Conservation (phyloP, 2,797 vertebrate species). For the Selene dorsalis region DNA sequence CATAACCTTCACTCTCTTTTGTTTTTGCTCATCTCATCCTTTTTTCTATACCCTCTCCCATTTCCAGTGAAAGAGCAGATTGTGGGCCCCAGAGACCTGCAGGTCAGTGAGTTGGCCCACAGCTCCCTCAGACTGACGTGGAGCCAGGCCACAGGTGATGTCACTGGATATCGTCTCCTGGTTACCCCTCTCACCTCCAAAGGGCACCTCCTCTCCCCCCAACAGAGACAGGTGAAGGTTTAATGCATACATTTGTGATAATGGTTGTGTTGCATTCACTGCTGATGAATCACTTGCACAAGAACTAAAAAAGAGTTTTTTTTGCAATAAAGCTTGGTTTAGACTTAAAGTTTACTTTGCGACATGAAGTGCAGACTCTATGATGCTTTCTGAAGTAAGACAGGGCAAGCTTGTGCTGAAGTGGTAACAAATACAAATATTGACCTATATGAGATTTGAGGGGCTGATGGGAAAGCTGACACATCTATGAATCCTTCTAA, state of each 20-base stretch:
- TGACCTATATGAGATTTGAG: not conserved
- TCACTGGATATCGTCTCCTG: conserved; percentile 84
- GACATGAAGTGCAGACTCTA: not conserved
- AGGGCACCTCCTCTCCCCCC: conserved; percentile 63
- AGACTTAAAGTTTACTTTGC: not conserved
- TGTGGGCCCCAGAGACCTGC: conserved; percentile 86
- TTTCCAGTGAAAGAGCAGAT: conserved; percentile 79
- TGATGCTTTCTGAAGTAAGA: not conserved
- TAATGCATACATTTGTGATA: not conserved
- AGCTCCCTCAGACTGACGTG: conserved; percentile 88
- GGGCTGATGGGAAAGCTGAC: not conserved
- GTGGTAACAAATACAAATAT: not conserved
- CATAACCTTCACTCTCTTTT: not conserved
- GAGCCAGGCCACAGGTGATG: conserved; percentile 88
- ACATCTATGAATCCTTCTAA: not conserved
- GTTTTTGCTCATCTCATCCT: not conserved
- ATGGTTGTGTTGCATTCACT: not conserved
- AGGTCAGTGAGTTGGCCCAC: conserved; percentile 84
- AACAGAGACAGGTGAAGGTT: conserved; percentile 84
- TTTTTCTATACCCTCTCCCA: not conserved
- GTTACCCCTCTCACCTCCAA: conserved; percentile 77
- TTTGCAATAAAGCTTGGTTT: not conserved
- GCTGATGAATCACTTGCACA: conserved; percentile 6
- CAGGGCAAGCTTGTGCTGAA: not conserved
- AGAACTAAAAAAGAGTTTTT: not conserved